These are phyloP conservation scores for Oophaga pumilio DNA, from an alignment of 2,113 vertebrate genomes.

Conservation along the genomic window DNA sequence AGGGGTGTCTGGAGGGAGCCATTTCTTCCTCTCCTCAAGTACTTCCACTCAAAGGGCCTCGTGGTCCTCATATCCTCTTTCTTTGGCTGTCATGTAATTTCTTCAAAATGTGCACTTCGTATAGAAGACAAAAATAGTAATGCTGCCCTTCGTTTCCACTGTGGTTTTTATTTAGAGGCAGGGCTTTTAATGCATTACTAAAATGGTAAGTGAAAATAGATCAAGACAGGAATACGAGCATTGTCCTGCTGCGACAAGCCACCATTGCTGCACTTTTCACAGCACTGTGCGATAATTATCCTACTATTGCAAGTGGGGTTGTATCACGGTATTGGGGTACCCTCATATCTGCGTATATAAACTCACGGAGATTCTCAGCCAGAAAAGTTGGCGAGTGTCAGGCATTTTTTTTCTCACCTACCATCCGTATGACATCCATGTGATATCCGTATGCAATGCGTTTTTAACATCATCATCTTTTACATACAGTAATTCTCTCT, in stretches of 20 bases:
- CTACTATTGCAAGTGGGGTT: too few species aligned
- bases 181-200: not conserved
- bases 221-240: not conserved
- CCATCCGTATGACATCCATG: too few species aligned
- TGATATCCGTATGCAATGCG: too few species aligned
- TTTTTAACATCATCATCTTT: too few species aligned
- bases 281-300: not conserved
- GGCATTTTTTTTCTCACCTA: too few species aligned
- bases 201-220: not conserved
- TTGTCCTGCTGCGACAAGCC: not conserved
- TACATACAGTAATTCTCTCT: too few species aligned
- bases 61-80: constrained; percentile 47
- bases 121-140: not conserved
- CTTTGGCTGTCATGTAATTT: constrained; percentile 27
- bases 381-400: too few species aligned
- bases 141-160: not conserved
- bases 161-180: not conserved
- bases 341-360: too few species aligned
- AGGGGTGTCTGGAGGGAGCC: not conserved
- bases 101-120: constrained; percentile 1
- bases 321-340: too few species aligned
- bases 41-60: constrained; percentile 30
- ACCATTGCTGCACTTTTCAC: not conserved
- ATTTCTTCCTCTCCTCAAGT: constrained; percentile 38
- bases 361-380: too few species aligned